phyloP scores from a whole-genome alignment of 1,140 invertebrate species.

The Coboldia fuscipes region DNA sequence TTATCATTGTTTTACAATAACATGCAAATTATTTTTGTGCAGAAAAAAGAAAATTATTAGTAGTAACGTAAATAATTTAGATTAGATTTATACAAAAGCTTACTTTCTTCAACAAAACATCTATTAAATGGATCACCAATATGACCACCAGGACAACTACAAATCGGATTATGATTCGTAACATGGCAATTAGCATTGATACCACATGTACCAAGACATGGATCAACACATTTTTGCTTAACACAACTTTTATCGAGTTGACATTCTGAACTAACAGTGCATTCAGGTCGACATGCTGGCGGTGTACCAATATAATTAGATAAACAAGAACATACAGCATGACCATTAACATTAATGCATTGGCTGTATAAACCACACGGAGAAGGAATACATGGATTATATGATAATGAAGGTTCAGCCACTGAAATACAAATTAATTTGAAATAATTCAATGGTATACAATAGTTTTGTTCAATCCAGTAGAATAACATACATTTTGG shows the following conservation, averaged over 20 bases:
- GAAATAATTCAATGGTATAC: conserved; percentile 6
- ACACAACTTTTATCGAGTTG: conserved; percentile 37
- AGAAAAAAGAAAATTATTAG: too few relatives aligned
- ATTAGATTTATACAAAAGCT: too few relatives aligned
- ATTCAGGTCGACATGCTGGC: conserved; percentile 41
- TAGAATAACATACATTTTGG: conserved; percentile 27
- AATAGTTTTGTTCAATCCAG: not conserved
- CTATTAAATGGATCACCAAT: conserved; percentile 43
- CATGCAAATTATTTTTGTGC: too few relatives aligned
- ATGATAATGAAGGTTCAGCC: conserved; percentile 12
- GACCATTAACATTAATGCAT: conserved; percentile 33
- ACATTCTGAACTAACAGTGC: conserved; percentile 42
- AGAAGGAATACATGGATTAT: conserved; percentile 37
- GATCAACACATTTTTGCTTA: conserved; percentile 44
- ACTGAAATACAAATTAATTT: conserved; percentile 10
- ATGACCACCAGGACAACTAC: conserved; percentile 36
- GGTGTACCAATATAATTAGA: conserved; percentile 36
- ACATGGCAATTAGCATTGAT: conserved; percentile 43
- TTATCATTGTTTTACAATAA: too few relatives aligned
- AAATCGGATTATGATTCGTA: conserved; percentile 46
- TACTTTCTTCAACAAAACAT: conserved; percentile 28
- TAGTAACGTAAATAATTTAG: too few relatives aligned
- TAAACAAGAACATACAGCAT: conserved; percentile 41
- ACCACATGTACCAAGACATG: conserved; percentile 45
- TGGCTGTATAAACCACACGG: conserved; percentile 42